Percentiles rank a stretch among this genome's conserved stretches.
Evolutionary conservation across 2,113 vertebrate genomes (phyloP).

Genomic region (Malurus alboscapulatus): DNA sequence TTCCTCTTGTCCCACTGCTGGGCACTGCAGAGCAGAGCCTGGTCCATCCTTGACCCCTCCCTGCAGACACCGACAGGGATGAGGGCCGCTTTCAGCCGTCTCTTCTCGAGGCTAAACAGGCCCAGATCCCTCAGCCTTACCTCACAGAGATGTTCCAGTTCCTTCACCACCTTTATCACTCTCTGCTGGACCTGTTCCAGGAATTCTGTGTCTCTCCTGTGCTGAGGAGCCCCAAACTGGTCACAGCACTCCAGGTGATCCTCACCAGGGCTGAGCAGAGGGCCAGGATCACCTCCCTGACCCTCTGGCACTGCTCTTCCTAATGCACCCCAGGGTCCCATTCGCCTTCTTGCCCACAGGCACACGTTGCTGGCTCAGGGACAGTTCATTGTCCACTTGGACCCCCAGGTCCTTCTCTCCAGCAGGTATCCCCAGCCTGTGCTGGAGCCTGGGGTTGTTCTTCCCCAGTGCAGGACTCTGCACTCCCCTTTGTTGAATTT

Average conservation of each 20-base stretch:
- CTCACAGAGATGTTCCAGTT: not conserved
- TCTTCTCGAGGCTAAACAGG: not conserved
- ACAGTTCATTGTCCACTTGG: not conserved
- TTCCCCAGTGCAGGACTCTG: not conserved
- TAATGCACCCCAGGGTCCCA: not conserved
- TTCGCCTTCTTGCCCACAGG: not conserved
- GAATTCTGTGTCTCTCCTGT: not conserved
- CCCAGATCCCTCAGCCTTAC: not conserved
- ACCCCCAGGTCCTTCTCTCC: not conserved
- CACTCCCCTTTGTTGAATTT: not conserved
- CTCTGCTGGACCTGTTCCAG: rapidly evolving
- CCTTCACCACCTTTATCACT: not conserved
- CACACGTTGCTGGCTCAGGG: not conserved
- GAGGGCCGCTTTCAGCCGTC: not conserved
- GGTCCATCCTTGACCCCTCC: not conserved
- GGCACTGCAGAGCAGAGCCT: rapidly evolving
- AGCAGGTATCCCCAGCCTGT: not conserved
- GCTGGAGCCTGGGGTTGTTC: not conserved
- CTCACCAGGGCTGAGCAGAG: not conserved
- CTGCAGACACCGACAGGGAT: not conserved
- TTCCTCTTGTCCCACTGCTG: not conserved
- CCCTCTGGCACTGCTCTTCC: not conserved
- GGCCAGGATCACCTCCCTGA: not conserved
- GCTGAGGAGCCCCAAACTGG: rapidly evolving
- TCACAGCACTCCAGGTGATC: not conserved